Base-by-base conservation (phyloP, 2,797 vertebrate genomes). In the Spea hammondii region DNA sequence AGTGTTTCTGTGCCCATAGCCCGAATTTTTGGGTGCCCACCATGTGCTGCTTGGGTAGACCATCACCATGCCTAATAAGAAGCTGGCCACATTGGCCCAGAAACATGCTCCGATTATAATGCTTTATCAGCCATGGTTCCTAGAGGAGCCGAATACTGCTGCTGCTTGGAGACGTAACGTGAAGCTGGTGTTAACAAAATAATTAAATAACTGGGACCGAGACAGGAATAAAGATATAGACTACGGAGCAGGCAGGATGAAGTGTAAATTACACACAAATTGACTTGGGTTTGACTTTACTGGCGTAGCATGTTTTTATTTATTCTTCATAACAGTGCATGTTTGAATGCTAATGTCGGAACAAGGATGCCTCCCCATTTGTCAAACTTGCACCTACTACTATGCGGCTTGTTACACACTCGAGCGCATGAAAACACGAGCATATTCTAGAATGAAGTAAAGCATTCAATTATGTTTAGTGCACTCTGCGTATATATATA, bases 251-350 rank as follows among this genome's bases (percentile, higher is more conserved):
- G 82, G 65, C 77, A 85, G 76, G 88, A 88, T 80, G 80, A 86
- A 79, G 79, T 78, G 84, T 79, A 87, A 89, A 89, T 88, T 88
- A 82, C 78, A 84, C 84, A 79, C 71, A 89, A 87, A 87, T 74
- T 86, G 81, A 87, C 83, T 86, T 86, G 78, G 83, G 66, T 72
- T 72, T 80, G 79, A 76, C 79, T 76, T 74, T 66, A 71, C 60
- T 71, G 74, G 57, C 60, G 8, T 14, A 45, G 72, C 70, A 45
- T 80, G 73, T 80, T 60, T 60, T 74, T 79, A 79, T 74, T 74
- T 76, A 66, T 76, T 71, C 79, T 80, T 70, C 79, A 72, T 69
- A 72, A 50, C n/a, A 64, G 51, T 8, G 48, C 69, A 76, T 76
- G 68, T 60, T 57, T 46, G 73, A 76, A 80, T 80, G 68, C 68